Evolutionary conservation across 2,113 vertebrate genomes (phyloP).

Genomic region (Rhipidura dahli): DNA sequence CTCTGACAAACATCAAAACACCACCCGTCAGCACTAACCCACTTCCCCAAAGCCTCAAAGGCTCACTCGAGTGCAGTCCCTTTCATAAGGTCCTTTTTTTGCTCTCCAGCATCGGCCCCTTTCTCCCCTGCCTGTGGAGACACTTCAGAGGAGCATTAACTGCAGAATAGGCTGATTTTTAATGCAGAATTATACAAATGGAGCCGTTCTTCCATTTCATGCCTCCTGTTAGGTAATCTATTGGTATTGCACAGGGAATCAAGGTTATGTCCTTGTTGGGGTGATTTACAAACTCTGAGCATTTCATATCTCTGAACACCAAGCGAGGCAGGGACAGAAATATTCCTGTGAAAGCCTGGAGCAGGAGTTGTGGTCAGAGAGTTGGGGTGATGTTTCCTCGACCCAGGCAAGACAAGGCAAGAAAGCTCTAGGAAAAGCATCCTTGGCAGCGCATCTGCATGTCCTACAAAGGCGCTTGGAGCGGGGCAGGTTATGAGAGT

Average conservation of each 20-base stretch:
- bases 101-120: neutral
- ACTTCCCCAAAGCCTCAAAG: neutral
- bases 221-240: constrained; percentile 54
- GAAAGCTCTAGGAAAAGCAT: neutral
- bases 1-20: neutral
- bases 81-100: neutral
- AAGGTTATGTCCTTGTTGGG: constrained; percentile 67
- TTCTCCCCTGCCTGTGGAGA: neutral
- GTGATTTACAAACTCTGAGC: constrained; percentile 45
- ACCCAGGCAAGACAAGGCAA: neutral
- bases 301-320: neutral
- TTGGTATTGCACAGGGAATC: constrained; percentile 20
- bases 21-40: neutral
- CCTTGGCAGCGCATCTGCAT: fast-evolving
- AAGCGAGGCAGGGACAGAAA: neutral
- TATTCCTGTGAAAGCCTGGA: neutral
- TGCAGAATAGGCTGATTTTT: constrained; percentile 63
- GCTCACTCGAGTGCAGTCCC: neutral
- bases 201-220: constrained; percentile 52
- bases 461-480: neutral
- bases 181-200: constrained; percentile 62
- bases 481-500: neutral
- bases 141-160: constrained; percentile 11
- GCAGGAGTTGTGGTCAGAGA: neutral
- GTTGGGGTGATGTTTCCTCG: neutral